phyloP scores from a whole-genome alignment of 2,888 invertebrate genomes.

The Encarsia formosa region DNA sequence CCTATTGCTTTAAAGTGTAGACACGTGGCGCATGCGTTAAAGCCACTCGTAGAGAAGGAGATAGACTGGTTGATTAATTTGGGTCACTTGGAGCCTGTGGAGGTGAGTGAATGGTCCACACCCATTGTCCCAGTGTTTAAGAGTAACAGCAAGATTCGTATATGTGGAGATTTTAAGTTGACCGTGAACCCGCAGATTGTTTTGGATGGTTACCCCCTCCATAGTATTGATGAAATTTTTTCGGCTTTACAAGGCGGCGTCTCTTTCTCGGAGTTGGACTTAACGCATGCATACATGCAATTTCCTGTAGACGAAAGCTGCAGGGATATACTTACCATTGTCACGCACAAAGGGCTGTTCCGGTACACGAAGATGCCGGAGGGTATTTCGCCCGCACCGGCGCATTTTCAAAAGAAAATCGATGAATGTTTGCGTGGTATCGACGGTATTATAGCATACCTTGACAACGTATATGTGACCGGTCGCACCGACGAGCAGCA shows the following conservation, averaged over 20 bases:
- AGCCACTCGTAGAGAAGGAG: conserved; percentile 10
- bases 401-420: conserved; percentile 37
- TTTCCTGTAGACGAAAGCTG: conserved; percentile 18
- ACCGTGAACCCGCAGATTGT: conserved; percentile 8
- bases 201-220: conserved; percentile 12
- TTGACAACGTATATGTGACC: conserved; percentile 32
- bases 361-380: conserved; percentile 5
- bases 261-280: conserved; percentile 12
- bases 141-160: conserved; percentile 4
- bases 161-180: conserved; percentile 14
- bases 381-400: conserved; percentile 7
- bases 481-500: conserved; percentile 23
- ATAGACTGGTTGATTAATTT: conserved; percentile 10
- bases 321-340: conserved; percentile 8
- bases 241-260: conserved; percentile 12
- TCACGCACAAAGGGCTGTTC: conserved; percentile 8
- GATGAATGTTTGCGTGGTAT: conserved; percentile 32
- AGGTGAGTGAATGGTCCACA: conserved; percentile 10
- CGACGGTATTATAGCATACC: conserved; percentile 23
- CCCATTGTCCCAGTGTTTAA: conserved; percentile 12
- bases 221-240: conserved; percentile 18
- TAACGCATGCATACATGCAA: conserved; percentile 24
- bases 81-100: conserved; percentile 8
- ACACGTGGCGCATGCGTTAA: conserved; percentile 17
- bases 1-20: conserved; percentile 16